Percentiles rank a stretch among this genome's conserved stretches.
These are phyloP conservation scores for Myotis brandtii DNA, from an alignment of 2,113 vertebrate species.

Conservation along the genomic window DNA sequence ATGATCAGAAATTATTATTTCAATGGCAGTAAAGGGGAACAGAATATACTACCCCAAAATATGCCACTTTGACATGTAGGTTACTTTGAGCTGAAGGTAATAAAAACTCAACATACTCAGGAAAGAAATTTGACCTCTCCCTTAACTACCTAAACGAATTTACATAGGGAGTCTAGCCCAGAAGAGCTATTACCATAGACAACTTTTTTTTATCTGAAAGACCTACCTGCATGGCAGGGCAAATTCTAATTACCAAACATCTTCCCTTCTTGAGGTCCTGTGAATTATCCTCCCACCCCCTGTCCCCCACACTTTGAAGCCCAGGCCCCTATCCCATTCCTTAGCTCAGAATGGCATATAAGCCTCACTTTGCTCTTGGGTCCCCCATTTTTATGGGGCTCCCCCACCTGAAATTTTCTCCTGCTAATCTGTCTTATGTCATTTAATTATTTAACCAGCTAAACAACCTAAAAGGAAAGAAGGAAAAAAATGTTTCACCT, in stretches of 20 bases:
- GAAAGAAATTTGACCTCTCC: not conserved
- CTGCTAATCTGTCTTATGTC: not conserved
- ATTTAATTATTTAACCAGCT: not conserved
- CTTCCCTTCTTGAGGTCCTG: not conserved
- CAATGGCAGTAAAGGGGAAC: not conserved
- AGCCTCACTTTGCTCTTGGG: not conserved
- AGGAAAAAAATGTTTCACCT: not conserved
- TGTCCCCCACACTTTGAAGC: not conserved
- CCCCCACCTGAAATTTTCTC: not conserved
- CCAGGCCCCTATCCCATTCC: not conserved
- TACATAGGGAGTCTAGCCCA: not conserved
- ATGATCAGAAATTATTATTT: conserved; percentile 30
- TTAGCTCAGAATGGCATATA: not conserved
- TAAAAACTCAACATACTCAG: not conserved
- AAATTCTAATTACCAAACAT: not conserved
- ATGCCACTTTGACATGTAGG: not conserved
- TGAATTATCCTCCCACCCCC: not conserved
- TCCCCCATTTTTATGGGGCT: not conserved
- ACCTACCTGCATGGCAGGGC: not conserved
- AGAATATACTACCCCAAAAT: not conserved
- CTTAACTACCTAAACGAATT: not conserved
- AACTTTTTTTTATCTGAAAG: not conserved
- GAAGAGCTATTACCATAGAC: not conserved
- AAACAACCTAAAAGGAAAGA: not conserved
- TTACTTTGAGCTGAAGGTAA: not conserved